Percentiles rank a stretch among this genome's conserved stretches.
These are phyloP conservation scores for Unio delphinus DNA, from an alignment of 2,888 invertebrate species.

Conservation along the genomic window DNA sequence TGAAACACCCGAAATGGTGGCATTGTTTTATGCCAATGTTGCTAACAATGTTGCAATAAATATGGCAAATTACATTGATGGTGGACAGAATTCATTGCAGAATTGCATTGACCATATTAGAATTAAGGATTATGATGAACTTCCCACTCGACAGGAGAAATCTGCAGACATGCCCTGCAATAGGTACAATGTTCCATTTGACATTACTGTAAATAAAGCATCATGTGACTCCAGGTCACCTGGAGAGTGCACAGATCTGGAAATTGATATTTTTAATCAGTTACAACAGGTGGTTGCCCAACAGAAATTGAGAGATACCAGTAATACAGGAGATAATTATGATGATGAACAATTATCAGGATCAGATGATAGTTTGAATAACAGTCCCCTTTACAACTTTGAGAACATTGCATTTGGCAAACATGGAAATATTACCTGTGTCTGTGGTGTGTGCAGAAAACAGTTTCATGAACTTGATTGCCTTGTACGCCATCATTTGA, in stretches of 20 bases:
- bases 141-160: conserved; percentile 13
- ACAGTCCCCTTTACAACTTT: conserved; percentile 39
- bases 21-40: conserved; percentile 83
- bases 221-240: no score
- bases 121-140: conserved; percentile 29
- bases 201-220: no score
- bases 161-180: conserved; percentile 38
- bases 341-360: no score
- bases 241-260: no score
- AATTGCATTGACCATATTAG: conserved; percentile 44
- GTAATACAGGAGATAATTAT: no score
- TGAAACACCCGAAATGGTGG: conserved; percentile 43
- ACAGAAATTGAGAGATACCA: no score
- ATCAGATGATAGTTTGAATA: conserved; percentile 2
- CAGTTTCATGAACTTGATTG: conserved; percentile 78
- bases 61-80: conserved; percentile 86
- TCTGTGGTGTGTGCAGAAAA: conserved; percentile 89
- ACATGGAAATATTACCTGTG: conserved; percentile 85
- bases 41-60: conserved; percentile 84
- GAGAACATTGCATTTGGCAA: conserved; percentile 69
- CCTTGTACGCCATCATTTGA: conserved; percentile 86
- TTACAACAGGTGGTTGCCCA: no score
- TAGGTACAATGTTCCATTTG: conserved; percentile 56
- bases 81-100: conserved; percentile 77
- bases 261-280: no score